These are phyloP conservation scores for Cartodere bifasciata DNA, from an alignment of 2,888 invertebrate genomes.

Conservation along the genomic window DNA sequence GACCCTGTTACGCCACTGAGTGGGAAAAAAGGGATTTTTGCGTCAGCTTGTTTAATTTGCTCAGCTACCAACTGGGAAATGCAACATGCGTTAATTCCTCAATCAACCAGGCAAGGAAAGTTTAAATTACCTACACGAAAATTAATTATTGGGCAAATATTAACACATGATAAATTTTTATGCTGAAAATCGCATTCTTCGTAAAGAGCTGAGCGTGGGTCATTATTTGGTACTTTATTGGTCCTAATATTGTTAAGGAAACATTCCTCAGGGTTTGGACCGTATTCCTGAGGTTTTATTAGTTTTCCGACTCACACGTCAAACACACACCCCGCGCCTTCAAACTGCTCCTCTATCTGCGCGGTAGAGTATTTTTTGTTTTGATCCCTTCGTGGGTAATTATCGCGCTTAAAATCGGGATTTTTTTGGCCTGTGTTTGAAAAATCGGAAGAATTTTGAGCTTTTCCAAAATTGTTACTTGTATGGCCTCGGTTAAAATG, in stretches of 20 bases:
- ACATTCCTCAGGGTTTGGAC: constrained; percentile 3
- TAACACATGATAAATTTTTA: constrained; percentile 4
- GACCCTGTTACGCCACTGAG: too few relatives aligned
- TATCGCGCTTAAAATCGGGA: too few relatives aligned
- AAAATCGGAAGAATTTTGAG: too few relatives aligned
- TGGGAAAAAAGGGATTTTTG: too few relatives aligned
- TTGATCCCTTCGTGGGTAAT: too few relatives aligned
- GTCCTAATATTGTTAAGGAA: constrained; percentile 2
- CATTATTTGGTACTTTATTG: constrained; percentile 5
- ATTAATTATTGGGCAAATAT: constrained; percentile 3
- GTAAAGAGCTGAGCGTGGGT: constrained; percentile 4
- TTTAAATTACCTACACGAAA: neutral
- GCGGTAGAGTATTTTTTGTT: too few relatives aligned
- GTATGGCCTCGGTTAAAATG: too few relatives aligned
- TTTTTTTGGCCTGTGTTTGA: too few relatives aligned
- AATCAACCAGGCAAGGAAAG: constrained; percentile 11
- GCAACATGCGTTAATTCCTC: constrained; percentile 15
- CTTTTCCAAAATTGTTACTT: too few relatives aligned
- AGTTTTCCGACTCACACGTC: constrained; percentile 7
- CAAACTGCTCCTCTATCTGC: neutral
- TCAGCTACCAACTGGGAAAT: constrained; percentile 2
- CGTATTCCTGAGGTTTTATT: constrained; percentile 4
- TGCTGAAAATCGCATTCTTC: constrained; percentile 2
- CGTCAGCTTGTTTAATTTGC: too few relatives aligned
- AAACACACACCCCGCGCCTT: too few relatives aligned